Evolutionary conservation across 2,797 vertebrate species (phyloP), one percentile per base, ranked within the genome.

Genomic region (Podarcis lilfordi): DNA sequence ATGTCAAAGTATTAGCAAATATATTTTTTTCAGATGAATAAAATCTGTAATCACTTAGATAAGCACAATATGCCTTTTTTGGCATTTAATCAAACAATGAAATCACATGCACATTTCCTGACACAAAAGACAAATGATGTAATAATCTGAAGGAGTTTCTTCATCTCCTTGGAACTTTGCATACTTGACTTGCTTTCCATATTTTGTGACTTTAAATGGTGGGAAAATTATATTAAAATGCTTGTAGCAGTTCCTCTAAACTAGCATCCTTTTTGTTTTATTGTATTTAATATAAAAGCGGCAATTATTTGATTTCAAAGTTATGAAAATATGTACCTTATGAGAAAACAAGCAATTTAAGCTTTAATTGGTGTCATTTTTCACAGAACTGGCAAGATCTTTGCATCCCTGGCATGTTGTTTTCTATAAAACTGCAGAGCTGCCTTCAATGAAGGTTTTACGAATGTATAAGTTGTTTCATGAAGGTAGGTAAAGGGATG

Each of bases 281-380:
- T 99, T 99, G 98, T 98, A 97, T 97, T 95, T 97, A 97, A 98
- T 98, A 98, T 98, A 98, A 99, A 98, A 97, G 97, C 96, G 95
- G 98, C 98, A 99, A 99, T 98, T 99, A 98, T 99, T 99, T 98
- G 98, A 99, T 99, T 98, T 98, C 97, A 97, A 97, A 98, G 98
- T 98, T 99, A 99, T 99, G 98, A 98, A 99, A 99, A 99, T 98
- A 98, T 98, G 98, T 98, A 98, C 98, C 98, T 98, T 99, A 98
- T 98, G 98, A 99, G 98, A 98, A 99, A 99, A 98, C 98, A 98
- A 98, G 98, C 98, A 98, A 98, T 98, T 98, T 98, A 96, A 96
- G 97, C 97, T 98, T 98, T 99, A 99, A 99, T 99, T 99, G 98
- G 97, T 97, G 97, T 98, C 97, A 98, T 99, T 99, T 98, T 98